A percentile compares a stretch with the other conserved stretches of the same genome.
Evolutionary conservation across 1,140 invertebrate genomes (phyloP).

Genomic region (Aphidius ervi): DNA sequence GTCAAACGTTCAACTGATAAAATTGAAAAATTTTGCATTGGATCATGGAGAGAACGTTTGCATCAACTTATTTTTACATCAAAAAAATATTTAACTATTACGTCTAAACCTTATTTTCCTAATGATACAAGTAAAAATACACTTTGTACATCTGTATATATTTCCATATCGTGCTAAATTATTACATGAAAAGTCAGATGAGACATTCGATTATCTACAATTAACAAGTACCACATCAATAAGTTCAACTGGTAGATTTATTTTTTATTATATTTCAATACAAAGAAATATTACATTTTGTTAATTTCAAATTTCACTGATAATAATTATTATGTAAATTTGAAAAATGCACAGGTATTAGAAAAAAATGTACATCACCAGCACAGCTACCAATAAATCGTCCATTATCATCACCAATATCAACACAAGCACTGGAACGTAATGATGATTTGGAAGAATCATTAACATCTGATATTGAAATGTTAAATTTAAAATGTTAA

Average conservation of each 20-base stretch:
- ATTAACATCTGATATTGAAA: constrained; percentile 45
- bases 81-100: constrained; percentile 58
- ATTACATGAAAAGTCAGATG: too few relatives aligned
- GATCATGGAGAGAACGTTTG: constrained; percentile 64
- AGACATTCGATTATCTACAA: too few relatives aligned
- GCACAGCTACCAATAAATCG: constrained; percentile 35
- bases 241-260: constrained; percentile 40
- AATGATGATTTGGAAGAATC: constrained; percentile 48
- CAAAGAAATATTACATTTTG: not conserved
- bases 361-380: constrained; percentile 47
- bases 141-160: too few relatives aligned
- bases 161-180: too few relatives aligned
- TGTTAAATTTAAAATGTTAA: constrained; percentile 15
- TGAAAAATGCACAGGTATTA: constrained; percentile 31
- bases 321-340: constrained; percentile 14
- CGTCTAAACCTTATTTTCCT: constrained; percentile 61
- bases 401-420: constrained; percentile 46
- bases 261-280: too few relatives aligned
- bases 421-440: constrained; percentile 44
- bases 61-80: constrained; percentile 61
- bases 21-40: constrained; percentile 51
- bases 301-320: constrained; percentile 10
- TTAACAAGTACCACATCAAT: constrained; percentile 47
- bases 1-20: constrained; percentile 47
- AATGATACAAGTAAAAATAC: constrained; percentile 49